Percentiles rank a stretch among this genome's conserved stretches.
Evolutionary conservation across 1,140 invertebrate species (phyloP).

Genomic region (Stegodyphus mimosarum): DNA sequence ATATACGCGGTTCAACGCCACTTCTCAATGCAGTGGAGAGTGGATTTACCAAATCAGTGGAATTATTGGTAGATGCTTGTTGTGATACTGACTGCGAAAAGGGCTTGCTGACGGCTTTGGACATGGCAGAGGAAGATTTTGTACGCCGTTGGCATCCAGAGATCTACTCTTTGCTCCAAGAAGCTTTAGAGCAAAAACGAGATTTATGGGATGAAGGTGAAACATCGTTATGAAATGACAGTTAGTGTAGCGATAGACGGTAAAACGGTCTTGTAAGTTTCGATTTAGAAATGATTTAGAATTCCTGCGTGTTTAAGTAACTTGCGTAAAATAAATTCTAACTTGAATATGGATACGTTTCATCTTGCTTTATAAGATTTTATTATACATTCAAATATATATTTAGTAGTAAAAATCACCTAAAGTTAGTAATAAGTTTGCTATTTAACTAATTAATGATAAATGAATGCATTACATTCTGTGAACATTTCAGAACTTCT

Average conservation of each 20-base stretch:
- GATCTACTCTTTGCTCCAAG: constrained; percentile 35
- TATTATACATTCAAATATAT: too few relatives aligned
- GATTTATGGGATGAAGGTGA: constrained; percentile 57
- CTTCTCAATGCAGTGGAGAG: constrained; percentile 64
- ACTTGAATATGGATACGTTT: too few relatives aligned
- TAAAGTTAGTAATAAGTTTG: neutral
- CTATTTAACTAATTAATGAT: neutral
- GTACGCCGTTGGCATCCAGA: constrained; percentile 40
- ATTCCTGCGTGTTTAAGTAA: too few relatives aligned
- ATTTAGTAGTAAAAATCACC: too few relatives aligned
- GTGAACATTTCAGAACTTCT: too few relatives aligned
- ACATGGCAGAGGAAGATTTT: constrained; percentile 36
- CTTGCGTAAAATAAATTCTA: too few relatives aligned
- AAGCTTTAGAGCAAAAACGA: constrained; percentile 48
- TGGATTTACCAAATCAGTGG: constrained; percentile 62
- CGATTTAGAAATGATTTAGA: too few relatives aligned
- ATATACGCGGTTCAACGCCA: constrained; percentile 63
- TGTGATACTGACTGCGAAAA: constrained; percentile 39
- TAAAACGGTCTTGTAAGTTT: too few relatives aligned
- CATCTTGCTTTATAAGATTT: too few relatives aligned
- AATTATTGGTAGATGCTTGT: constrained; percentile 58
- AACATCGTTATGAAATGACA: constrained; percentile 38
- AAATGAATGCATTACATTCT: neutral
- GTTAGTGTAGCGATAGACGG: too few relatives aligned
- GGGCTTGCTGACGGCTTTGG: constrained; percentile 22